Base-by-base conservation (phyloP, 2,797 vertebrate genomes). In the Melanotaenia boesemani region DNA sequence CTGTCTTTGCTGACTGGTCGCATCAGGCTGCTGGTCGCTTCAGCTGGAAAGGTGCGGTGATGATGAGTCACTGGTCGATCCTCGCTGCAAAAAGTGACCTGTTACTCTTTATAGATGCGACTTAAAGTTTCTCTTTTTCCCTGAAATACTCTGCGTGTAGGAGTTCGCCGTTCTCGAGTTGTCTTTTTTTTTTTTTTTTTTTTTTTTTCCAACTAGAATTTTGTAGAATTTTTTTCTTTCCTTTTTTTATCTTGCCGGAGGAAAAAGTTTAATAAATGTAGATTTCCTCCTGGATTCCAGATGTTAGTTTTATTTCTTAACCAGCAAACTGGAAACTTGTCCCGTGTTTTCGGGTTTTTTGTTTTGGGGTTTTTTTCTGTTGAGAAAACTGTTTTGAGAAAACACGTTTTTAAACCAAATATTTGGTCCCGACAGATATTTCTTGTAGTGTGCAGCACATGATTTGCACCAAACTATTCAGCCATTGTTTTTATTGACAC, bases 391-490 rank as follows among this genome's bases (percentile, higher is more conserved):
- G 10, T 12, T 34, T 5, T 39, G 16, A 68, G 37, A 55, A 44
- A 22, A 15, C 5, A 11, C 13, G 1, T 20, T 50, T 36, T 75
- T 0, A 64, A 41, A 16, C 12, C 13, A 41, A 37, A 63, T 68
- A 67, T 24, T 61, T n/a, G 6, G 16, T 36, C 2, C 64, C 63
- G 62, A 46, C 34, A 5, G 68, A 71, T 73, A 76, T 76, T 86
- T 88, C 56, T 84, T 88, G 65, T 80, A 81, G 78, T 41, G 82
- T 81, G 68, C 57, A 13, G 52, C 56, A 64, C 52, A 67, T 41
- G 24, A 34, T 24, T 34, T 67, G 30, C 30, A 32, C 6, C 30
- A 32, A 32, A 32, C 30, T 75, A 37, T 63, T 10, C 5, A 36
- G 67, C 34, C 54, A 60, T 6, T 2, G 0, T 12, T 1, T 60